Evolutionary conservation across 2,888 invertebrate species (phyloP).

Genomic region (Camptogramma bilineatum): DNA sequence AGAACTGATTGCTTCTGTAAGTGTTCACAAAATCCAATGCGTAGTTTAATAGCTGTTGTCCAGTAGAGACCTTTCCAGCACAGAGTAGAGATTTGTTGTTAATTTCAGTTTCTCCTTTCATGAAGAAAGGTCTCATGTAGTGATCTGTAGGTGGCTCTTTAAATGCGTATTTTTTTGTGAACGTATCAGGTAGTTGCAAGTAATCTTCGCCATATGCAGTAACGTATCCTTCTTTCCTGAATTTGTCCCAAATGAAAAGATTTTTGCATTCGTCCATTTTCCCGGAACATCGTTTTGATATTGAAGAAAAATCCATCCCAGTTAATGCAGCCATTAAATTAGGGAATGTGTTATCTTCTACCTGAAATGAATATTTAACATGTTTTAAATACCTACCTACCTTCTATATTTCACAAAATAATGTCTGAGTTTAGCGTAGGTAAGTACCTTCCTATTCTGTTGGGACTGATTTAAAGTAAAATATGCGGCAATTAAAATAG

Average conservation of each 20-base stretch:
- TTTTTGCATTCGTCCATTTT: slow-evolving; percentile 88
- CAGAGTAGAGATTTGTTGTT: slow-evolving; percentile 74
- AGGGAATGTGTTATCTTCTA: slow-evolving; percentile 95
- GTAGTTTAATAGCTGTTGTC: slow-evolving; percentile 89
- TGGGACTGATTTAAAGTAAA: too few relatives aligned
- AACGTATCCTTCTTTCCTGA: slow-evolving; percentile 88
- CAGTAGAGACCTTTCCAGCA: slow-evolving; percentile 83
- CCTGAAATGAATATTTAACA: slow-evolving; percentile 68
- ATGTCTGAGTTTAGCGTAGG: too few relatives aligned
- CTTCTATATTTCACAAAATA: too few relatives aligned
- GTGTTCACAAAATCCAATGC: slow-evolving; percentile 88
- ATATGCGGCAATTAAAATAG: too few relatives aligned
- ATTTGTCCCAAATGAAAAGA: slow-evolving; percentile 92
- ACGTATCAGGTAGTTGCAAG: slow-evolving; percentile 88
- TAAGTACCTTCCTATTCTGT: too few relatives aligned
- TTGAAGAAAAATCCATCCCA: slow-evolving; percentile 86
- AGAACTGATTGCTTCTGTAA: slow-evolving; percentile 87
- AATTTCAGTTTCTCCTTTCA: slow-evolving; percentile 87
- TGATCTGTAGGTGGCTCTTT: slow-evolving; percentile 91
- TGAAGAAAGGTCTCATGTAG: slow-evolving; percentile 90
- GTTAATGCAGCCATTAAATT: slow-evolving; percentile 94
- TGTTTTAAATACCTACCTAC: not conserved
- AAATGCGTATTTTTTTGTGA: slow-evolving; percentile 87
- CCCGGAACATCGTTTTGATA: slow-evolving; percentile 79
- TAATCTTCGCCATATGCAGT: slow-evolving; percentile 94